Base-by-base conservation (phyloP, 2,888 invertebrate species). In the Meliscaeva auricollis region DNA sequence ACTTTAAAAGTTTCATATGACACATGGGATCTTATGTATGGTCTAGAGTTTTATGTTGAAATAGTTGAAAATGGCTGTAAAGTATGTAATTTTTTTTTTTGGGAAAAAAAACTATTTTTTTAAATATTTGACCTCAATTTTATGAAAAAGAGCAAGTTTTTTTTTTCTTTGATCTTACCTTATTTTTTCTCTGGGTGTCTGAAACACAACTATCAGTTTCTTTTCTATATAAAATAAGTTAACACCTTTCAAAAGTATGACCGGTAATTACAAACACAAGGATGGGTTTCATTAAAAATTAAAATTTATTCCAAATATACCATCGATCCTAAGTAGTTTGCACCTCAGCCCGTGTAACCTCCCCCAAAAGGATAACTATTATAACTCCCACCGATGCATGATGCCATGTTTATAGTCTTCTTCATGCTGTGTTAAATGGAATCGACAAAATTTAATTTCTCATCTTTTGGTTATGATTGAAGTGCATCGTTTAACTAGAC, bases 401-500 rank as follows among this genome's bases (percentile, higher is more conserved):
- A 26, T 32, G 30, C 62, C 1, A 2, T 38, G 38, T 38, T 11
- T 3, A 8, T 9, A 35, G 4, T 52, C 46, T 6, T 44, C 22
- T 6, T 50, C 22, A n/a, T 15, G 7, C 15, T 1, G 35, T 38
- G 58, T 66, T 79, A 75, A 83, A 75, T 72, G 66, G 44, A 84
- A 79, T 72, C 54, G 72, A 70, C 15, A 15, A 30, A 68, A 84
- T 84, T 75, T 68, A 84, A 79, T 80, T 84, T 75, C 72, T 62
- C 60, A 72, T 20, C 58, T 75, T 32, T 41, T 52, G 79, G 75
- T 84, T 84, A 85, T 85, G 81, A 85, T 76, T 46, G 73, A 85
- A 85, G 81, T 77, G 76, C 73, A 81, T 85, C 85, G 76, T 77
- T 85, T 85, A 85, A 81, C 85, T 85, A 85, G 81, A 80, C 85